Base-by-base conservation (phyloP, 2,113 vertebrate species). In the Triplophysa siluroides region DNA sequence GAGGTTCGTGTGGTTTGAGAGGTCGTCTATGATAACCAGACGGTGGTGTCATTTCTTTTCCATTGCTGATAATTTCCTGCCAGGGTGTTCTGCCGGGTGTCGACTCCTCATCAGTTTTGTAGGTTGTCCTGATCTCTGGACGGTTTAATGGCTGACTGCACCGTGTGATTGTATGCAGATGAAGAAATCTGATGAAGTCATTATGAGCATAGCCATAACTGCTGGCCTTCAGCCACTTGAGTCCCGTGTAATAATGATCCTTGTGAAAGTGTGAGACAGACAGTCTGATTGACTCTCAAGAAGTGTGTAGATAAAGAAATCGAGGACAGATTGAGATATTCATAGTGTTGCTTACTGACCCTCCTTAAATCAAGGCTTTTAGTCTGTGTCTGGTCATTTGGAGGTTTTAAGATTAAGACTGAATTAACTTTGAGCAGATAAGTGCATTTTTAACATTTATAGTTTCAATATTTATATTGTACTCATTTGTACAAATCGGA, bases 111-210 rank as follows among this genome's bases (percentile, higher is more conserved):
- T 85, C 83, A 78, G 85, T 79, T 80, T 58, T 64, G 66, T 65
- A 61, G 80, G 73, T 78, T 67, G 63, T 80, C 78, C 58, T 66
- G 84, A 58, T 73, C 76, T 77, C 68, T 83, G 71, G 33, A 21
- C 61, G 74, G 56, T 81, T 85, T 81, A 85, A 89, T 86, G 89
- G 86, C 86, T 85, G 79, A 29, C 85, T 85, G 87, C 89, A 87
- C 87, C 76, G 71, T 89, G 86, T 89, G 90, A 92, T 92, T 92
- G 85, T 86, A 90, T 91, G 90, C 82, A 91, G 88, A 92, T 91
- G 88, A 92, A 83, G 69, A 29, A 70, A 81, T 70, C 77, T 88
- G 83, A 88, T 84, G 76, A 88, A 86, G 84, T 88, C 85, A 74
- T 70, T 86, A 88, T 85, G 86, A 83, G 76, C 86, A 82, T 76